These are phyloP conservation scores for Stigmatopora nigra DNA, from an alignment of 2,113 vertebrate species.

Conservation along the genomic window DNA sequence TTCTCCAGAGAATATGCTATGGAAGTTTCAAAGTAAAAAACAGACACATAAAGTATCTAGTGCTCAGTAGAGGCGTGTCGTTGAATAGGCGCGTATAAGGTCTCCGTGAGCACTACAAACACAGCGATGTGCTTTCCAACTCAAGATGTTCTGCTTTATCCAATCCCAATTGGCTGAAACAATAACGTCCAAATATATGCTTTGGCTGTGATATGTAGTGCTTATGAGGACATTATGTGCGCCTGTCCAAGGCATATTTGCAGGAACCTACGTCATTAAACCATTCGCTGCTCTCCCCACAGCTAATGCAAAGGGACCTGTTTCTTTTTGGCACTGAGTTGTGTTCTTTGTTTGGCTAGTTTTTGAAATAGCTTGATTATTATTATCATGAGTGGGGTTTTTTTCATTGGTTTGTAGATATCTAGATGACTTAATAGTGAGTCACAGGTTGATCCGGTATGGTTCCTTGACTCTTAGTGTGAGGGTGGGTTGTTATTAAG, in stretches of 20 bases:
- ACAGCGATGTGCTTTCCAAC: constrained; percentile 1
- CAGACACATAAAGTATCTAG: constrained; percentile 56
- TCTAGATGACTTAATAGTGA: not conserved
- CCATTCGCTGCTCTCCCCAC: constrained; percentile 71
- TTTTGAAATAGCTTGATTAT: not conserved
- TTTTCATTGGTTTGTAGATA: not conserved
- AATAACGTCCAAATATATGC: not conserved
- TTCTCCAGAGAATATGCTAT: constrained; percentile 63
- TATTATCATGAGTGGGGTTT: not conserved
- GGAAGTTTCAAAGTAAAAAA: constrained; percentile 61
- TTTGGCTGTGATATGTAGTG: constrained; percentile 46
- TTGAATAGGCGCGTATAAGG: constrained; percentile 65
- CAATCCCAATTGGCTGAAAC: constrained; percentile 7
- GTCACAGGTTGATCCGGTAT: not conserved
- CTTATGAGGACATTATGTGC: constrained; percentile 63
- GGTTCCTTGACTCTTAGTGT: too few species aligned
- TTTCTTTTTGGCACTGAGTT: not conserved
- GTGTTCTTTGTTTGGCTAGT: not conserved
- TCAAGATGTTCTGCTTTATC: constrained; percentile 13
- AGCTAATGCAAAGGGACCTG: constrained; percentile 61
- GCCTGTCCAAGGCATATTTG: constrained; percentile 63
- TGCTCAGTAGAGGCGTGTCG: constrained; percentile 61
- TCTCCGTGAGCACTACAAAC: constrained; percentile 65
- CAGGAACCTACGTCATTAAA: constrained; percentile 61
- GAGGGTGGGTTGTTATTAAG: not conserved